phyloP scores from a whole-genome alignment of 2,797 vertebrate species.

The Aeoliscus strigatus region DNA sequence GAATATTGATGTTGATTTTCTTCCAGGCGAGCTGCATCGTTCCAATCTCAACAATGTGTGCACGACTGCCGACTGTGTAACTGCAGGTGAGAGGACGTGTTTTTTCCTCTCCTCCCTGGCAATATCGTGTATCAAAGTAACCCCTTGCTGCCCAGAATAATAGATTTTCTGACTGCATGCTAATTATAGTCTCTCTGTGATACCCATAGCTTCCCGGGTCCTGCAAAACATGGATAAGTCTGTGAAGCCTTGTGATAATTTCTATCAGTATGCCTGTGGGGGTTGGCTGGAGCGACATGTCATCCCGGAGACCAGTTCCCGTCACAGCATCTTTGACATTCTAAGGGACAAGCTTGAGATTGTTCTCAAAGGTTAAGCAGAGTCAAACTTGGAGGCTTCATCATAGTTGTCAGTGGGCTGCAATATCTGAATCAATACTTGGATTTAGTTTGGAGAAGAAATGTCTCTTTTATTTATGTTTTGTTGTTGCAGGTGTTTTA shows the following conservation, averaged over 20 bases:
- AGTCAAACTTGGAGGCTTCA: too few species aligned
- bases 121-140: too few species aligned
- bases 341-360: slow-evolving; percentile 89
- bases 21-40: slow-evolving; percentile 69
- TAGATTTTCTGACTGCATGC: too few species aligned
- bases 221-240: slow-evolving; percentile 90
- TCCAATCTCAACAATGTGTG: slow-evolving; percentile 69
- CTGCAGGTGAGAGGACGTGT: slow-evolving; percentile 79
- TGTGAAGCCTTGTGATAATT: slow-evolving; percentile 83
- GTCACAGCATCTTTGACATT: slow-evolving; percentile 94
- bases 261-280: slow-evolving; percentile 93
- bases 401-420: slow-evolving; percentile 29
- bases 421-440: slow-evolving; percentile 12
- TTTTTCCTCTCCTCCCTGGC: background rate
- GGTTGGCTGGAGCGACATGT: slow-evolving; percentile 93
- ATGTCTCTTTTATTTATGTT: slow-evolving; percentile 14
- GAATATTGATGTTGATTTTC: slow-evolving; percentile 29
- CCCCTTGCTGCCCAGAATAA: too few species aligned
- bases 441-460: slow-evolving; percentile 23
- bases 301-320: slow-evolving; percentile 91
- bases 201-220: slow-evolving; percentile 84
- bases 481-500: slow-evolving; percentile 80
- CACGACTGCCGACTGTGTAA: slow-evolving; percentile 85
- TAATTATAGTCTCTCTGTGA: too few species aligned
- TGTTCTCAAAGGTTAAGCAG: slow-evolving; percentile 86